A percentile compares a stretch with the other conserved stretches of the same genome.
These are phyloP conservation scores for Lepilemur septentrionalis DNA, from an alignment of 2,797 vertebrate genomes.

Conservation along the genomic window DNA sequence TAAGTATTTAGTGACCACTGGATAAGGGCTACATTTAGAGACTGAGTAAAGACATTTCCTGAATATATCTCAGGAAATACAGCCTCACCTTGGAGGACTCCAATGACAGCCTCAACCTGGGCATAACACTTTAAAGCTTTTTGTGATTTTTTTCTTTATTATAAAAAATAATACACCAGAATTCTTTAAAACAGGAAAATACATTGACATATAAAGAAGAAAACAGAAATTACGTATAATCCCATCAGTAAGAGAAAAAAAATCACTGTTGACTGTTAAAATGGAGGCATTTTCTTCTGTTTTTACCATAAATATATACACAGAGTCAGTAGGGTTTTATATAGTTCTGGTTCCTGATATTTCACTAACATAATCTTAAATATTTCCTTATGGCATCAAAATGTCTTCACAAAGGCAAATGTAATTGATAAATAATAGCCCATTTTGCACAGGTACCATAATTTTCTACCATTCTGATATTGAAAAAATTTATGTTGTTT, in stretches of 20 bases:
- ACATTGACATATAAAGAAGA: background rate
- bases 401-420: background rate
- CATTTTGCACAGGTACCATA: background rate
- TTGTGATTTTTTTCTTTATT: background rate
- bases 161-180: background rate
- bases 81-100: background rate
- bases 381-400: background rate
- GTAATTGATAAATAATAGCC: background rate
- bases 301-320: background rate
- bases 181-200: background rate
- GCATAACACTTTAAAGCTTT: background rate
- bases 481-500: background rate
- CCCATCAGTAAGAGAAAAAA: background rate
- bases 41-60: background rate
- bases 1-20: background rate
- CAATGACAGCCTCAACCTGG: background rate
- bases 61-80: background rate
- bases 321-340: background rate
- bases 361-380: background rate
- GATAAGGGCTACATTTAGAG: background rate
- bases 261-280: background rate
- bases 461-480: background rate
- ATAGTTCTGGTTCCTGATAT: background rate
- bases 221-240: background rate
- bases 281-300: background rate